Conservation (phyloP, 2,797 vertebrate genomes). For the Emys orbicularis region DNA sequence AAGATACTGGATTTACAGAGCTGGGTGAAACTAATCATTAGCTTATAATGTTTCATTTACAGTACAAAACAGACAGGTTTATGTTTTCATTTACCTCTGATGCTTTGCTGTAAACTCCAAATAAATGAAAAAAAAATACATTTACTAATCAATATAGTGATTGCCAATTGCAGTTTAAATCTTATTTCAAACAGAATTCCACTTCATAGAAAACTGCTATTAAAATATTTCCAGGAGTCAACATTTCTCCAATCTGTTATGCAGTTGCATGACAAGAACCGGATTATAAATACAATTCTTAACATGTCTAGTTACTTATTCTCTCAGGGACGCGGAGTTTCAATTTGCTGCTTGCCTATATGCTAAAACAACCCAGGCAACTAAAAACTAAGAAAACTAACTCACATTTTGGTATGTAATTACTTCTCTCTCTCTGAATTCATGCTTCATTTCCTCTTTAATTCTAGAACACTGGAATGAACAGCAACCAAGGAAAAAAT, state of each 20-base stretch:
- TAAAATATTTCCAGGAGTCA: background rate
- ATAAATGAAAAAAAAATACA: no score
- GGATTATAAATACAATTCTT: background rate
- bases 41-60: background rate
- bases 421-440: slow-evolving; percentile 72
- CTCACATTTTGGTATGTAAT: slow-evolving; percentile 70
- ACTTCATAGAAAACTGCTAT: fast-evolving
- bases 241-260: fast-evolving
- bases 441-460: slow-evolving; percentile 65
- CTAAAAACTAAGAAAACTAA: fast-evolving
- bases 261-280: background rate
- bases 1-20: background rate
- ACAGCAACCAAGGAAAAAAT: background rate
- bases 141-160: fast-evolving
- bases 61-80: background rate
- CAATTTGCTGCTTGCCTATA: fast-evolving
- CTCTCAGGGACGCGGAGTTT: fast-evolving
- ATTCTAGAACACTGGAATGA: slow-evolving; percentile 71
- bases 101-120: background rate
- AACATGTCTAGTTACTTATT: background rate
- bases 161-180: background rate
- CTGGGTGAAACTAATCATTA: background rate
- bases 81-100: background rate
- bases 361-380: background rate
- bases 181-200: background rate